Base-by-base conservation (phyloP, 35 echinoderm and acorn worm genomes). In the Lytechinus variegatus region DNA sequence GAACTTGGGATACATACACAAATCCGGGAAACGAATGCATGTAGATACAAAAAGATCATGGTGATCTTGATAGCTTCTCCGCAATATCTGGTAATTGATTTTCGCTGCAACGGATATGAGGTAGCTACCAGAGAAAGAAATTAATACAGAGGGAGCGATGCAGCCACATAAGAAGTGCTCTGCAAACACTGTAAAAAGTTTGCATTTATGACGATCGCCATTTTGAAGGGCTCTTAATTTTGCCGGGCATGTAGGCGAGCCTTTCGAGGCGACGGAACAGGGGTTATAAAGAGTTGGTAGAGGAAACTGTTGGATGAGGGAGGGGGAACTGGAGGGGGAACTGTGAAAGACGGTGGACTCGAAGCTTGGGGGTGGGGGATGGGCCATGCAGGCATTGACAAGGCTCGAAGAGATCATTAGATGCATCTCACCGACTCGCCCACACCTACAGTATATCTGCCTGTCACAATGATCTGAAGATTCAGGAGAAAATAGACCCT, bases 131-230 rank as follows among this genome's bases (percentile, higher is more conserved):
- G 51, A 27, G 87, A 33, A 52, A 5, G 28, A 89, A 89, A 89
- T 89, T 89, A 89, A 89, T 89, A 89, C 27, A 29, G 28, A 33
- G 87, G 87, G 87, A 89, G 28, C 8, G 51, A 89, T 11, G 9
- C 87, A 33, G 28, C 28, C 28, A 33, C 28, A 53, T 51, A 53
- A 89, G 87, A 89, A 89, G 87, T 89, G 87, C 52, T 89, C 27
- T 21, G 87, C 87, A 89, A 89, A 89, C 87, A 89, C 7, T 33
- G 52, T 89, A 19, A 89, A 89, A 89, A 21, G 87, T 27, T 89
- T 53, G 87, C 52, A 89, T 89, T 89, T 44, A 44, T 89, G 87
- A 89, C 87, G 61, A 89, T 89, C 27, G 28, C 52, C 87, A 8
- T 53, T 53, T 89, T 53, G 52, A 33, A 52, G 87, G 19, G 52